These are phyloP conservation scores for Chydorus sphaericus DNA, from an alignment of 2,888 invertebrate genomes.

Conservation along the genomic window DNA sequence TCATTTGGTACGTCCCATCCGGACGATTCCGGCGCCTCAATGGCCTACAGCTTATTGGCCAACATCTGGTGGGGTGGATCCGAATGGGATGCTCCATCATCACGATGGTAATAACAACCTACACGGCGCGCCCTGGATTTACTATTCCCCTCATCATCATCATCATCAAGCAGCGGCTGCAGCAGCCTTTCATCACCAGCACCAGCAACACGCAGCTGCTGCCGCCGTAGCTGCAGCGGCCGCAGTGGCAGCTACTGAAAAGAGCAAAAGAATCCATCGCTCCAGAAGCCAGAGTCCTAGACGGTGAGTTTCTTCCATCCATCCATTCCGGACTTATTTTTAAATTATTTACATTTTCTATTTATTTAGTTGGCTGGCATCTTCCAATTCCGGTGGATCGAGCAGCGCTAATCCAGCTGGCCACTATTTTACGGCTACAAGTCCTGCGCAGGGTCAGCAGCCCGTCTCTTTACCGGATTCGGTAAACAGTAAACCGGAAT, in stretches of 20 bases:
- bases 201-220: background rate
- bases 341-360: background rate
- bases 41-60: too few species aligned
- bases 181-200: too few species aligned
- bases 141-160: background rate
- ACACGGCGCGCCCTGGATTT: too few species aligned
- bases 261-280: background rate
- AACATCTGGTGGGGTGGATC: too few species aligned
- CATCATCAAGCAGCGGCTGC: too few species aligned
- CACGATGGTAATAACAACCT: too few species aligned
- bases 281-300: conserved; percentile 9
- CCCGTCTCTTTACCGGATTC: background rate
- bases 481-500: background rate
- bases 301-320: background rate
- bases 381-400: too few species aligned
- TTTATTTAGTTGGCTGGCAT: background rate
- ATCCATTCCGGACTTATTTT: background rate
- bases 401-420: too few species aligned
- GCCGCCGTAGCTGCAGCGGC: background rate
- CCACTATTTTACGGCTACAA: background rate
- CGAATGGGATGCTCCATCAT: too few species aligned
- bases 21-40: too few species aligned
- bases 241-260: background rate
- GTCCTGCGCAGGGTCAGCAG: background rate
- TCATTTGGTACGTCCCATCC: too few species aligned